A percentile compares a stretch with the other conserved stretches of the same genome.
Evolutionary conservation across 1,140 invertebrate species (phyloP).

Genomic region (Solen grandis): DNA sequence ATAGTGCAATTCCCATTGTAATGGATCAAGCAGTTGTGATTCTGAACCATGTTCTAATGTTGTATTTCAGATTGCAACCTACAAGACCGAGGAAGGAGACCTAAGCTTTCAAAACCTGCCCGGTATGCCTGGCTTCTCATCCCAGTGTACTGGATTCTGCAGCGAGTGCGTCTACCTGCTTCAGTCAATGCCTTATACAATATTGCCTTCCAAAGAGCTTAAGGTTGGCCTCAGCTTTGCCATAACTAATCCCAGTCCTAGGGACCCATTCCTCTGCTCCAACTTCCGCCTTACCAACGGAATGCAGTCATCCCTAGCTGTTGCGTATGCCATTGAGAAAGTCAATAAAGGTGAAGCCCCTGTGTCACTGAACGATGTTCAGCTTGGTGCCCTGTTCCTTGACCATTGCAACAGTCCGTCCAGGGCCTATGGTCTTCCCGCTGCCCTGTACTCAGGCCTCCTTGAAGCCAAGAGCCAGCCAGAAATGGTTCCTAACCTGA

Average conservation of each 20-base stretch:
- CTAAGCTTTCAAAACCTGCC: constrained; percentile 37
- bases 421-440: constrained; percentile 63
- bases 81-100: constrained; percentile 47
- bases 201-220: constrained; percentile 63
- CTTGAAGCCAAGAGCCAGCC: constrained; percentile 37
- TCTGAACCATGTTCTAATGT: no score
- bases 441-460: constrained; percentile 69
- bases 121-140: constrained; percentile 33
- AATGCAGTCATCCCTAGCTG: constrained; percentile 88
- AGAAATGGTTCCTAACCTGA: constrained; percentile 31
- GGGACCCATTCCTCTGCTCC: constrained; percentile 67
- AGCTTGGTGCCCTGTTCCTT: constrained; percentile 67
- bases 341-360: constrained; percentile 84
- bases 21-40: no score
- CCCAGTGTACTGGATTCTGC: constrained; percentile 63
- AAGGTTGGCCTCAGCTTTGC: constrained; percentile 72
- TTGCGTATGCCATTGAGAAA: constrained; percentile 89
- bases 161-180: constrained; percentile 67
- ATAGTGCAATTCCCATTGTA: no score
- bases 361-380: constrained; percentile 67
- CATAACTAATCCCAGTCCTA: constrained; percentile 55
- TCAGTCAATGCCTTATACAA: constrained; percentile 46
- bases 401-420: constrained; percentile 73
- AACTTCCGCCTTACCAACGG: constrained; percentile 80
- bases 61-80: constrained; percentile 65